Conservation (phyloP, 1,140 invertebrate genomes). For the Latrodectus geometricus region DNA sequence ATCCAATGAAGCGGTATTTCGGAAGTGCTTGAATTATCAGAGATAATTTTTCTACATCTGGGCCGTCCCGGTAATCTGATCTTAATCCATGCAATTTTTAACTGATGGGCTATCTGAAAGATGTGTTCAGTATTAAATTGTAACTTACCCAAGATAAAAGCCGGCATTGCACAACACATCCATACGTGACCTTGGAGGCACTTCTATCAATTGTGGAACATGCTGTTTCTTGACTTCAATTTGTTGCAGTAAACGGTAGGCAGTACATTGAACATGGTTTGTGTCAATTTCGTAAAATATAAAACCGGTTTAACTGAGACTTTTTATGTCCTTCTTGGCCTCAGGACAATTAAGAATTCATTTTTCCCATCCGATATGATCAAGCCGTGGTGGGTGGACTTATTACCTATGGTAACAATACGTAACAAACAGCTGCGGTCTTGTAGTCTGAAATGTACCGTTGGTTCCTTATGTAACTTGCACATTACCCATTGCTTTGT, state of each 20-base stretch:
- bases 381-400: not conserved
- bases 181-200: not conserved
- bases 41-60: not conserved
- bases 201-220: conserved; percentile 3
- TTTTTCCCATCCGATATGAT: not conserved
- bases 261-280: conserved; percentile 2
- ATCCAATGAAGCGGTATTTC: not conserved
- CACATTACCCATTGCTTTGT: not conserved
- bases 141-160: not conserved
- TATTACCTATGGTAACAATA: not conserved
- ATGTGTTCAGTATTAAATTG: not conserved
- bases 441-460: not conserved
- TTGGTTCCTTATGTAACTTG: not conserved
- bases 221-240: not conserved
- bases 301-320: not conserved
- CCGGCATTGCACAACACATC: not conserved
- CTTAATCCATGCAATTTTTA: not conserved
- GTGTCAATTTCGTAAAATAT: not conserved
- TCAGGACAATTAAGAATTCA: not conserved
- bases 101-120: not conserved
- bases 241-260: not conserved
- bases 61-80: not conserved
- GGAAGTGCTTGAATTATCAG: not conserved
- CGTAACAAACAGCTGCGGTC: not conserved
- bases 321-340: not conserved